These are phyloP conservation scores for Heteropelma amictum DNA, from an alignment of 2,888 invertebrate species.

Conservation along the genomic window DNA sequence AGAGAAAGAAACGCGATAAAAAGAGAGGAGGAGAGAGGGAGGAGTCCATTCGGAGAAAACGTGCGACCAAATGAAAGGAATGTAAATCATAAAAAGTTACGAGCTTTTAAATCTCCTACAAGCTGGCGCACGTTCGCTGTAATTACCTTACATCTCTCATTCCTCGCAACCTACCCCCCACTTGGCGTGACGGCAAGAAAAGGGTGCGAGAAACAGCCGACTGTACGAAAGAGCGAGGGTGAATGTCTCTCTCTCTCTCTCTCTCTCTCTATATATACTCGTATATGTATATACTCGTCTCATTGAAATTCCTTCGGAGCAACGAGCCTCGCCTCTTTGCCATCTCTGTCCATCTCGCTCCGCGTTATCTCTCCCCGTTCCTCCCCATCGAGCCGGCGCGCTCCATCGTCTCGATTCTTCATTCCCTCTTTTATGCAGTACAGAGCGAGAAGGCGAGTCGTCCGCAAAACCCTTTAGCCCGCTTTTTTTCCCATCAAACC, in stretches of 20 bases:
- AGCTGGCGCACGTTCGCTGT: constrained; percentile 77
- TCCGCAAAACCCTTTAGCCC: constrained; percentile 31
- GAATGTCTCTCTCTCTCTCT: constrained; percentile 34
- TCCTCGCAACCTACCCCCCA: constrained; percentile 65
- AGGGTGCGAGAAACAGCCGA: constrained; percentile 52
- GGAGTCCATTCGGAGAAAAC: constrained; percentile 71
- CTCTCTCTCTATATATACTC: constrained; percentile 14
- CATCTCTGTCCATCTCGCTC: constrained; percentile 31
- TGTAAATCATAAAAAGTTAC: constrained; percentile 78
- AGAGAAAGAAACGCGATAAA: constrained; percentile 21
- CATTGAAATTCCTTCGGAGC: constrained; percentile 70
- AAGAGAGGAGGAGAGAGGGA: constrained; percentile 51
- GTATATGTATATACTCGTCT: constrained; percentile 61
- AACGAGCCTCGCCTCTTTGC: constrained; percentile 51
- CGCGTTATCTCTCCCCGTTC: constrained; percentile 26
- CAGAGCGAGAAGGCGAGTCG: constrained; percentile 29
- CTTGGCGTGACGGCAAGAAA: constrained; percentile 61
- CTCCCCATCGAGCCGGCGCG: constrained; percentile 38
- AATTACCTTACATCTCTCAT: constrained; percentile 77
- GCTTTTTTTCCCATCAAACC: constrained; percentile 31
- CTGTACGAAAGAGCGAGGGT: constrained; percentile 38
- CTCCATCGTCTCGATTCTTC: constrained; percentile 51
- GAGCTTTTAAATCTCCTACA: constrained; percentile 78
- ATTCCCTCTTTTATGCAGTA: constrained; percentile 41
- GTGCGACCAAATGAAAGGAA: constrained; percentile 78